Base-by-base conservation (phyloP, 1,140 invertebrate genomes). In the Neodiprion pinetum region DNA sequence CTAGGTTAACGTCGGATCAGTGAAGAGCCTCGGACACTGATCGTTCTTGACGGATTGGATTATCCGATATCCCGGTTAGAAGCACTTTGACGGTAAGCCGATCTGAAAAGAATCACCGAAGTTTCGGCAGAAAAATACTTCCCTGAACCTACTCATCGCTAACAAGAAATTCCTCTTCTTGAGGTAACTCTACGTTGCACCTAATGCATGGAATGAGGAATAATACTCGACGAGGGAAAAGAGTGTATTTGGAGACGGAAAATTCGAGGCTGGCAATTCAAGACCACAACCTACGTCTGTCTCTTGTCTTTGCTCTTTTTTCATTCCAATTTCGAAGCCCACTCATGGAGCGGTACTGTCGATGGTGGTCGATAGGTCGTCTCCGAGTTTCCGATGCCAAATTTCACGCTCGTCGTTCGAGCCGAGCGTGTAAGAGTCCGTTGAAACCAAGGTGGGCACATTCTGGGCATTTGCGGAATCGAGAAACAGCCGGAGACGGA, bases 271-370 rank as follows among this genome's bases (percentile, higher is more conserved):
- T 28, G 0, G 0, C 28, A 28, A 28, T 28, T 28, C 5, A 5
- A 28, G 28, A 40, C 28, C 28, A 40, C 28, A 40, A 40, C 28
- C 28, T 40, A 40, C 28, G 28, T 5, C 28, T 40, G 28, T 40
- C 28, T 40, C 5, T 40, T 40, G 28, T 40, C 28, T 40, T 40
- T 40, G 28, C 28, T 40, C 28, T 40, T 40, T 40, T 61, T 61
- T 17, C 53, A 12, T 61, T 61, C 1, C 53, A 61, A 61, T 61
- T 61, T 61, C 53, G 4, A 61, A 9, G 14, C 10, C 28, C 70
- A 71, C 47, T 71, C 70, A 71, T 10, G 11, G 48, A 48, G 70
- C n/a, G 48, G 47, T 40, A 53, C 23, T 71, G 70, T 71, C 70
- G 70, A 14, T 50, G 40, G 40, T 71, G 5, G 70, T 49, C 48